phyloP scores from a whole-genome alignment of 92 coral and sea anemone genomes.

The Chrysogorgia sp. region DNA sequence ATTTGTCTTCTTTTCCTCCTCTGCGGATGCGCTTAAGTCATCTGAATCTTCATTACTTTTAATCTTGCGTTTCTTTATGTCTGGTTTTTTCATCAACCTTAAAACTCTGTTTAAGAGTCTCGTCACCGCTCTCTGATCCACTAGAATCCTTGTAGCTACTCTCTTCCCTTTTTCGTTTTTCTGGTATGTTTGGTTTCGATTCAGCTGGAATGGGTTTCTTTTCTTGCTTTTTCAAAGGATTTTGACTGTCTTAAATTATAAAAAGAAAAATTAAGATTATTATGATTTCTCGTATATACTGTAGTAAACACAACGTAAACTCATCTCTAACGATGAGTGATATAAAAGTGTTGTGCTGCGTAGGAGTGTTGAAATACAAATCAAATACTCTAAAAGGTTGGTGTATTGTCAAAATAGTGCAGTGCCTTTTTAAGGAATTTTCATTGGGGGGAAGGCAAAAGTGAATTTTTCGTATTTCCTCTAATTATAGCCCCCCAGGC shows the following conservation, averaged over 20 bases:
- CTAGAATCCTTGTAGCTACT: background rate
- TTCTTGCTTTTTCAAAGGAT: slow-evolving; percentile 13
- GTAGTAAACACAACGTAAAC: background rate
- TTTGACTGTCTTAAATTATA: slow-evolving; percentile 10
- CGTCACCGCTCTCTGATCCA: background rate
- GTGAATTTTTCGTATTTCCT: too few relatives aligned
- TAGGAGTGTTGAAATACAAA: too few relatives aligned
- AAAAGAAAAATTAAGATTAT: background rate
- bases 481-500: too few relatives aligned
- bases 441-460: too few relatives aligned
- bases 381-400: too few relatives aligned
- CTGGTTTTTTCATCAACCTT: slow-evolving; percentile 12
- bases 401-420: too few relatives aligned
- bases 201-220: background rate
- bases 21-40: slow-evolving; percentile 8
- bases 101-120: background rate
- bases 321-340: too few relatives aligned
- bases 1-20: background rate
- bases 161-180: slow-evolving; percentile 31
- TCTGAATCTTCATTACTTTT: slow-evolving; percentile 5
- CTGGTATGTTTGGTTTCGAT: background rate
- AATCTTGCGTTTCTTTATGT: slow-evolving; percentile 22
- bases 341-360: too few relatives aligned
- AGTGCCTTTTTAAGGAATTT: too few relatives aligned
- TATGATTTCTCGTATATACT: background rate